phyloP scores from a whole-genome alignment of 2,113 vertebrate species.

The Bubo scandiacus region DNA sequence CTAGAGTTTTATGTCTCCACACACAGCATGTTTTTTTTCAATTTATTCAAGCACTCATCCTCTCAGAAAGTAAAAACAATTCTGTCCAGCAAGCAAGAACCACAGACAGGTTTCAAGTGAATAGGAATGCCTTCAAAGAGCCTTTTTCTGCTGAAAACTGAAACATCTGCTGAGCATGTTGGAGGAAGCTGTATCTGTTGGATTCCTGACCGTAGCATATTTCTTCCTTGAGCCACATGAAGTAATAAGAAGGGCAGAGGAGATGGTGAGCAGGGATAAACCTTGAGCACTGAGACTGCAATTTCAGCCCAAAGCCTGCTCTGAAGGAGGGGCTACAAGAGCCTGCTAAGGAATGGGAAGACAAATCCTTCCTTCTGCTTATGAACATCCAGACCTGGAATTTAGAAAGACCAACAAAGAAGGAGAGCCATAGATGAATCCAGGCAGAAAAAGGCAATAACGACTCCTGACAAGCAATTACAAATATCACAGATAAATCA shows the following conservation, averaged over 20 bases:
- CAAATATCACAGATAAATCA: not conserved
- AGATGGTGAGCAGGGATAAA: not conserved
- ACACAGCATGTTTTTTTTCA: rapidly evolving
- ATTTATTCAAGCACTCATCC: not conserved
- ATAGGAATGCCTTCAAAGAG: not conserved
- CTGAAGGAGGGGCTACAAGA: not conserved
- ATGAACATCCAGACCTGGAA: not conserved
- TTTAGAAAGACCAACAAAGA: not conserved
- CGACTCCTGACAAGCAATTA: not conserved
- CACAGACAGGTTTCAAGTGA: not conserved
- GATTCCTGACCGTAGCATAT: not conserved
- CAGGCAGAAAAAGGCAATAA: not conserved
- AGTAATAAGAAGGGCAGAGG: not conserved
- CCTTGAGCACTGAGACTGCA: not conserved
- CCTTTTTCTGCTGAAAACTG: not conserved
- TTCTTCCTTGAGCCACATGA: not conserved
- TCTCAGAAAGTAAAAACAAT: not conserved
- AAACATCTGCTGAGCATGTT: not conserved
- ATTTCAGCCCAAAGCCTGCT: not conserved
- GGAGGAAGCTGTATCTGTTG: not conserved
- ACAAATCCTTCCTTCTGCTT: not conserved
- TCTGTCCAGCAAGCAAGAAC: not conserved
- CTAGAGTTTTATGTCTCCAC: not conserved
- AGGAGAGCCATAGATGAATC: not conserved
- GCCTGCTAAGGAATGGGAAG: not conserved